Conservation (phyloP, 2,113 vertebrate genomes). For the Peromyscus maniculatus region DNA sequence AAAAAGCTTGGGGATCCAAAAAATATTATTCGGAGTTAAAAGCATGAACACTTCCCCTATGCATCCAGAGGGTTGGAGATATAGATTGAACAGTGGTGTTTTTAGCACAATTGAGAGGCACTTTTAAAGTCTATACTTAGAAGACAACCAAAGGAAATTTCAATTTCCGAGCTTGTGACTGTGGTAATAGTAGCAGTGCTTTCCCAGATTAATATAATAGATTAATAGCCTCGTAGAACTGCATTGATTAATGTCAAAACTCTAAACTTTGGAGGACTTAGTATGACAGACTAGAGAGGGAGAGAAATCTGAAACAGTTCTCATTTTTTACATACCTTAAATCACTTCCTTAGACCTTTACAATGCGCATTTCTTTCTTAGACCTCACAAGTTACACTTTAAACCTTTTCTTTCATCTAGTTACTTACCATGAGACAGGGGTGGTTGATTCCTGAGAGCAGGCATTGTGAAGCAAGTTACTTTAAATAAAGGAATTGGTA, state of each 20-base stretch:
- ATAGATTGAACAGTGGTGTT: background rate
- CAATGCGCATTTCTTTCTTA: background rate
- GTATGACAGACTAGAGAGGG: background rate
- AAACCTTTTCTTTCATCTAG: background rate
- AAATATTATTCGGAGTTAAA: too few species aligned
- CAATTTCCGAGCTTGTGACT: background rate
- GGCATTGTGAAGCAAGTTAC: background rate
- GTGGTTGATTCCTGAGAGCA: background rate
- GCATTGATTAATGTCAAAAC: background rate
- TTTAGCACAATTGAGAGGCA: background rate
- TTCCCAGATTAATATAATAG: background rate
- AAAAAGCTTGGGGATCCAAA: background rate
- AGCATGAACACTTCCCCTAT: too few species aligned
- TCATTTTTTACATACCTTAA: background rate
- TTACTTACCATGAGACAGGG: background rate
- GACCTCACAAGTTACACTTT: background rate
- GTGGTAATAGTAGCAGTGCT: background rate
- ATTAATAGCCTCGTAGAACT: background rate
- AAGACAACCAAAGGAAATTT: background rate
- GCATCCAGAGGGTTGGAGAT: too few species aligned
- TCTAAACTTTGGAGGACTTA: background rate
- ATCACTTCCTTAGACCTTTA: background rate
- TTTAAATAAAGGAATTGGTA: background rate
- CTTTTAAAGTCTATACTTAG: background rate
- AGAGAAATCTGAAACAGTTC: background rate